These are phyloP conservation scores for Lutjanus campechanus DNA, from an alignment of 2,797 vertebrate species.

Conservation along the genomic window DNA sequence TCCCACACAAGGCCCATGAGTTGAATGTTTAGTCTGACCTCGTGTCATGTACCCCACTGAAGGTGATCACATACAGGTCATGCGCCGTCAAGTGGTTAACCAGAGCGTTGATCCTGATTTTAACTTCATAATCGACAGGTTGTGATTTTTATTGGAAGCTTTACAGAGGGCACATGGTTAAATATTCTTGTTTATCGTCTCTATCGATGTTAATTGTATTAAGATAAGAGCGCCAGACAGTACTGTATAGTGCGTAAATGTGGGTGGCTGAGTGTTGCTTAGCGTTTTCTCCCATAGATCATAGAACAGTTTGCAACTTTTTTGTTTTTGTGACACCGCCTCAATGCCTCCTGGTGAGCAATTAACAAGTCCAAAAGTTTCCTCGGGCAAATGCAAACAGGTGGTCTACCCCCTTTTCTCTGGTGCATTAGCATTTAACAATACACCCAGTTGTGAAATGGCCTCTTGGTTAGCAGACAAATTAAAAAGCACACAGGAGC, in stretches of 20 bases:
- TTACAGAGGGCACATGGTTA: fast-evolving
- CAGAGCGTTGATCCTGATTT: conserved; percentile 7
- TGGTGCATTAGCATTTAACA: conserved; percentile 83
- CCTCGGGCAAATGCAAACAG: conserved; percentile 83
- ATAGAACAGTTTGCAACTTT: conserved; percentile 54
- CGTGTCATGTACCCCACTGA: conserved; percentile 60
- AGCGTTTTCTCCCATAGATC: conserved; percentile 8
- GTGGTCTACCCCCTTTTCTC: conserved; percentile 74
- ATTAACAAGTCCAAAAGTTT: conserved; percentile 90
- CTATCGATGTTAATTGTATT: neutral
- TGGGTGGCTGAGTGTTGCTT: neutral
- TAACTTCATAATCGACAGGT: neutral
- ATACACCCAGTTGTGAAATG: conserved; percentile 80
- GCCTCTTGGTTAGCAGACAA: conserved; percentile 68
- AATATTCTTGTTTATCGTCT: neutral
- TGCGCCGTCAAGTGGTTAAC: conserved; percentile 75
- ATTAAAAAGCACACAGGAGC: conserved; percentile 72
- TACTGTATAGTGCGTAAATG: neutral
- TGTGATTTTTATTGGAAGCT: neutral
- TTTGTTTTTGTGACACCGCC: conserved; percentile 40
- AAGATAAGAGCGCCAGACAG: neutral
- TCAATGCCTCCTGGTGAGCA: conserved; percentile 82
- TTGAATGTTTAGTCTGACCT: conserved; percentile 61
- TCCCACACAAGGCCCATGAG: neutral
- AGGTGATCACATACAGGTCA: conserved; percentile 68